Conservation (phyloP, 2,113 vertebrate genomes). For the Eclectus roratus region DNA sequence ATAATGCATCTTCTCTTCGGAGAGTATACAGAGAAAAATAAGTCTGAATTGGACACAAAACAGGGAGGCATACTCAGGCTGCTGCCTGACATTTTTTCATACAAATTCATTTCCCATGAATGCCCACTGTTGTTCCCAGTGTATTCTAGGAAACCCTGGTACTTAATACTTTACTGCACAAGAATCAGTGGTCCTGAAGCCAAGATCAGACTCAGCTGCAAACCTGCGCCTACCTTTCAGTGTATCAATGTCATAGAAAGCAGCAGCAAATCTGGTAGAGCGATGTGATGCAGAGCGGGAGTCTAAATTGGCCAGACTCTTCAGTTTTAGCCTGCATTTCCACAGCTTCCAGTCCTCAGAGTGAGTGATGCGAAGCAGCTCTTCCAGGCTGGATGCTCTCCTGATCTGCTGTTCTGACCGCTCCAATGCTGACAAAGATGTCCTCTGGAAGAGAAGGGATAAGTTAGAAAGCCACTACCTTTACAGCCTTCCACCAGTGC, state of each 20-base stretch:
- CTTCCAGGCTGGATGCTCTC: constrained; percentile 88
- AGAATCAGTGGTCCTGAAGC: background rate
- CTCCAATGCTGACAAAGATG: constrained; percentile 77
- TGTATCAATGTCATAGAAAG: constrained; percentile 90
- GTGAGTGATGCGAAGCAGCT: constrained; percentile 87
- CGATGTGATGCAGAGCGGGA: constrained; percentile 82
- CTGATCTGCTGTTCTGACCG: constrained; percentile 85
- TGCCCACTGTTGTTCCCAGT: background rate
- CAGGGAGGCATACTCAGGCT: background rate
- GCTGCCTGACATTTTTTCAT: background rate
- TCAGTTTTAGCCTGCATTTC: constrained; percentile 89
- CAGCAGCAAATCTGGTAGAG: constrained; percentile 90
- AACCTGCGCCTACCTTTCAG: constrained; percentile 82
- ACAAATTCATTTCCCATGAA: background rate
- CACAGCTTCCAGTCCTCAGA: constrained; percentile 95
- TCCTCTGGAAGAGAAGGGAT: constrained; percentile 43
- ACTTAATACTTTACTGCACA: background rate
- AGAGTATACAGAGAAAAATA: background rate
- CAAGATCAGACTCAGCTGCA: background rate
- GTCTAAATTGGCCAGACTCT: constrained; percentile 75
- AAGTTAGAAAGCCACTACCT: background rate
- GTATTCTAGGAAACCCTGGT: background rate
- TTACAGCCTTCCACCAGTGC: background rate
- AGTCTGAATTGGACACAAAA: background rate
- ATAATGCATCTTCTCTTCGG: background rate